Conservation (phyloP, 2,113 vertebrate genomes). For the Erythrolamprus reginae region DNA sequence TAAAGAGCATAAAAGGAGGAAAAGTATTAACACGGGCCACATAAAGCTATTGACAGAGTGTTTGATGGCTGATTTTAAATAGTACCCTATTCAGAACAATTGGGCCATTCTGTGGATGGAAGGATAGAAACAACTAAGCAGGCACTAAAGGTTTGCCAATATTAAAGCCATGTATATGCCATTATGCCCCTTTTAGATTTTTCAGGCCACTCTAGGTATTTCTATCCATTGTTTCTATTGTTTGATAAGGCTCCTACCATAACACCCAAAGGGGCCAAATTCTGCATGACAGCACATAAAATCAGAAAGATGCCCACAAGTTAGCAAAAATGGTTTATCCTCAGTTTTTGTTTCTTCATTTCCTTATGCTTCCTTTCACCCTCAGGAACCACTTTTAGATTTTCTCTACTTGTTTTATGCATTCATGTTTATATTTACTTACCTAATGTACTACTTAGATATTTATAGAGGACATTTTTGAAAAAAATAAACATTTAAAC, state of each 20-base stretch:
- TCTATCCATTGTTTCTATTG: neutral
- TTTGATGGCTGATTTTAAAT: neutral
- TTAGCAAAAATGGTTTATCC: neutral
- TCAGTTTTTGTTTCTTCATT: neutral
- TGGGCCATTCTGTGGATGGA: neutral
- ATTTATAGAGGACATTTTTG: neutral
- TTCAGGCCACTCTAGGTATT: neutral
- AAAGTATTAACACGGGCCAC: neutral
- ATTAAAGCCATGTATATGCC: neutral
- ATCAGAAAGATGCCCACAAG: neutral
- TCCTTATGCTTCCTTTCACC: neutral
- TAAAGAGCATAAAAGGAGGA: neutral
- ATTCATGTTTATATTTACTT: neutral
- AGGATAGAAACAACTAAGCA: neutral
- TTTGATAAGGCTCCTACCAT: neutral
- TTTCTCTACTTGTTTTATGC: neutral
- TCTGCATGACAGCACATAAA: neutral
- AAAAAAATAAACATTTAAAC: neutral
- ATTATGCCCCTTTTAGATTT: neutral
- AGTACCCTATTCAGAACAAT: neutral
- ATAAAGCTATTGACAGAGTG: neutral
- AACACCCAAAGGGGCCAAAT: neutral
- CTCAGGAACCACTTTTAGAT: neutral
- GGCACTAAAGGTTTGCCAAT: neutral
- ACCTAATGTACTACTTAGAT: neutral